Base-by-base conservation (phyloP, 30 jellyfish, hydroid and myxozoan species). In the Hydra vulgaris region DNA sequence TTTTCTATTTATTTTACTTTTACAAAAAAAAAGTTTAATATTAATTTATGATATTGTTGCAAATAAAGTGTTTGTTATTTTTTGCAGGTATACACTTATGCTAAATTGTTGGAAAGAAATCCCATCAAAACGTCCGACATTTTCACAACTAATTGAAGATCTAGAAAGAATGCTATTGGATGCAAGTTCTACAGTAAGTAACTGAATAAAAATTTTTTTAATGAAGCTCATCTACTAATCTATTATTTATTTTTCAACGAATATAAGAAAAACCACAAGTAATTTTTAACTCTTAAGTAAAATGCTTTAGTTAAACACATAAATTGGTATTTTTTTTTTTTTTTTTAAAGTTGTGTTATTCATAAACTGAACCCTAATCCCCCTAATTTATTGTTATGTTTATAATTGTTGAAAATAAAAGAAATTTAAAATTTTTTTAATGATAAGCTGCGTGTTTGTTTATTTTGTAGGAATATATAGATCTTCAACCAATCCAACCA, bases 101-200 rank as follows among this genome's bases (percentile, higher is more conserved):
- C 80, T 85, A 19, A 71, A 83, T 5, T 89, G 97, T 26, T 89
- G 97, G 97, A 86, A 85, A 73, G 97, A 85, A 76, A 81, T 73
- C 19, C 95, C 97, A 0, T 85, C 94, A 56, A 82, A 77, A 23
- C 84, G 97, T 22, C 97, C 97, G 40, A 85, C 93, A 1, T 89
- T 85, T 78, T 17, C 87, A 12, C 88, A 85, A 16, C 90, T 89
- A 21, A 87, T 85, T 23, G 75, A 85, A 72, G 83, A 74, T 23
- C 84, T 89, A 15, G 94, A 82, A 54, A 75, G 75, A 66, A 52
- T 85, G 94, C 70, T 89, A 20, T 81, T 67, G 18, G 88, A 85
- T 15, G 18, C 86, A 22, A 73, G 95, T 74, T 95, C 82, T 71
- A 82, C 71, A 86, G 95, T 81, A 71, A 18, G 93, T 71, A 7